Evolutionary conservation across 2,113 vertebrate genomes (phyloP).

Genomic region (Pseudois nayaur): DNA sequence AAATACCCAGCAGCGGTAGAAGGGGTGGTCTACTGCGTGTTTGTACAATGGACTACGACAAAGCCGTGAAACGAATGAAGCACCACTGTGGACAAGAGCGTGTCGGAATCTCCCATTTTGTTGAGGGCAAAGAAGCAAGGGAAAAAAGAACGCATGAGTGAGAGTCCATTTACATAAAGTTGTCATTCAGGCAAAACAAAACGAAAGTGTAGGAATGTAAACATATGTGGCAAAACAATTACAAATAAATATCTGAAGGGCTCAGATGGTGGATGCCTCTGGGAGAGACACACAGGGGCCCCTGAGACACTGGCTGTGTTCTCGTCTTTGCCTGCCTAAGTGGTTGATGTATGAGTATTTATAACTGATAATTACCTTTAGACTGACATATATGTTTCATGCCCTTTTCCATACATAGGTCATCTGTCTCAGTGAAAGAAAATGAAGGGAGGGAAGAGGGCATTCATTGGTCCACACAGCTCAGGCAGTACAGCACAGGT

Average conservation of each 20-base stretch:
- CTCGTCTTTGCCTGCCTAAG: not conserved
- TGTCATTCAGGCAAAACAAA: not conserved
- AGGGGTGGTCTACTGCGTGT: fast-evolving
- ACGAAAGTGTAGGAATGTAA: not conserved
- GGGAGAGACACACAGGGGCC: not conserved
- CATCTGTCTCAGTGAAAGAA: not conserved
- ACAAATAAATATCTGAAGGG: not conserved
- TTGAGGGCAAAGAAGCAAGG: not conserved
- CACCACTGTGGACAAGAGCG: not conserved
- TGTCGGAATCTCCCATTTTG: not conserved
- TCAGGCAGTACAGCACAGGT: not conserved
- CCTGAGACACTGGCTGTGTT: not conserved
- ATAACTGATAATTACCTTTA: not conserved
- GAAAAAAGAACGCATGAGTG: not conserved
- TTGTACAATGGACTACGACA: fast-evolving
- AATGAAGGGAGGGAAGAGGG: not conserved
- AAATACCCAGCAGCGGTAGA: fast-evolving
- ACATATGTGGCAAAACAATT: not conserved
- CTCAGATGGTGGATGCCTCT: not conserved
- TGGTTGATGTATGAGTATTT: not conserved
- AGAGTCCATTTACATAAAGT: not conserved
- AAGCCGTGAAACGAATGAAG: not conserved
- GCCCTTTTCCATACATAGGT: not conserved
- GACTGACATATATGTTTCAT: not conserved
- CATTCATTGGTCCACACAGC: not conserved